A percentile compares a stretch with the other conserved stretches of the same genome.
Evolutionary conservation across 1,140 invertebrate genomes (phyloP).

Genomic region (Drosophila prosaltans): DNA sequence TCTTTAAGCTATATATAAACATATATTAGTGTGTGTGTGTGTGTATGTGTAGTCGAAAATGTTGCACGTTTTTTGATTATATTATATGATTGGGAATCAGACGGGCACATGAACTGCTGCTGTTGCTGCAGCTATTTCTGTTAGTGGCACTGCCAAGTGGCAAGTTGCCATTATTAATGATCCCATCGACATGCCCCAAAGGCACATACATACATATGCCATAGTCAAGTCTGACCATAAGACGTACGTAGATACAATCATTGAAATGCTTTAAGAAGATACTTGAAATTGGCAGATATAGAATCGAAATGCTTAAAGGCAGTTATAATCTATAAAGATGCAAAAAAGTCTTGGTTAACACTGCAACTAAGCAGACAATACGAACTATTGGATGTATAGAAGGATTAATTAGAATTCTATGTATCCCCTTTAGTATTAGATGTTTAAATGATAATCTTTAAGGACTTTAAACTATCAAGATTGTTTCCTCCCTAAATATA

Average conservation of each 20-base stretch:
- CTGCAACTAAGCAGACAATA: too few relatives aligned
- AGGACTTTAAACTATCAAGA: too few relatives aligned
- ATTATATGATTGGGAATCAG: conserved; percentile 7
- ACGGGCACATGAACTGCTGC: neutral
- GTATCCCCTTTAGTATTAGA: too few relatives aligned
- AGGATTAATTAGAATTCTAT: too few relatives aligned
- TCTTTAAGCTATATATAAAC: too few relatives aligned
- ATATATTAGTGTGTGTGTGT: neutral
- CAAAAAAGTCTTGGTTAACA: neutral
- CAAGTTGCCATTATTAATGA: conserved; percentile 11
- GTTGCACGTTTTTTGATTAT: neutral
- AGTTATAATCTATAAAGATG: neutral
- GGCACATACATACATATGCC: neutral
- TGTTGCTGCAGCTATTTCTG: neutral
- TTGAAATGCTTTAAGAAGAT: neutral
- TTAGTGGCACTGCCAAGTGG: conserved; percentile 5
- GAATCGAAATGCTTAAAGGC: neutral
- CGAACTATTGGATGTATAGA: too few relatives aligned
- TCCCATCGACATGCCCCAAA: conserved; percentile 4
- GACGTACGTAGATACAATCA: neutral
- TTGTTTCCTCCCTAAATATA: too few relatives aligned
- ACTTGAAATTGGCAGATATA: neutral
- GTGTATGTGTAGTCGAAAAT: neutral
- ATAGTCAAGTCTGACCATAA: neutral
- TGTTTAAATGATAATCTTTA: too few relatives aligned